Base-by-base conservation (phyloP, 2,888 invertebrate genomes). In the Panzeria rudis region DNA sequence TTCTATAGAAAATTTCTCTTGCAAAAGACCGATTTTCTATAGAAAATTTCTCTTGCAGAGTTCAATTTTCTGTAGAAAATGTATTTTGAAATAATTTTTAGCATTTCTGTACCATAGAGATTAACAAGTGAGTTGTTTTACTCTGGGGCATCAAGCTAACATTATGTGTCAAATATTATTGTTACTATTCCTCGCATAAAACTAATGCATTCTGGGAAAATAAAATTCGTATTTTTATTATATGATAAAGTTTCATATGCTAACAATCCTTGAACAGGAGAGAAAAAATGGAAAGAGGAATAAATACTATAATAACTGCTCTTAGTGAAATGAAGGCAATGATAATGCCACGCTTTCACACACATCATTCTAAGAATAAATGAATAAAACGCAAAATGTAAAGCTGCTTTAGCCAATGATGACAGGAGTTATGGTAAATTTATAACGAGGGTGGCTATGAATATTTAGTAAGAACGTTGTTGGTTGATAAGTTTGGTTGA, bases 341-440 rank as follows among this genome's bases (percentile, higher is more conserved):
- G 80, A 77, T 77, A 80, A 80, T 77, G 76, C 61, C 8, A 20
- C 7, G 50, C 59, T 38, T 32, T 47, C 17, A n/a, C 47, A 38
- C 50, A 41, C 61, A 78, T 59, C 61, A 50, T 47, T 44, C 15
- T 56, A 44, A 69, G 87, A 88, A 86, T 85, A 85, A 86, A 87
- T 76, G 76, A 78, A 78, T 73, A 85, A 73, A 69, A 56, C 86
- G 86, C 87, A 89, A 89, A 88, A 89, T 89, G 87, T 87, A 87
- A 87, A 89, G 89, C 88, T 83, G 80, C 87, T 87, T 69, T 64
- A 84, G 69, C 85, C 84, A 72, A 54, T 59, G 52, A 72, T 82
- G 78, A 69, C 69, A 32, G n/a, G 2, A 61, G 15, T 15, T 56
- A 56, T 52, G 50, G 23, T 44, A 32, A 52, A 32, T 71, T 62